These are phyloP conservation scores for Sternarchorhynchus goeldii DNA, from an alignment of 2,797 vertebrate species.

Conservation along the genomic window DNA sequence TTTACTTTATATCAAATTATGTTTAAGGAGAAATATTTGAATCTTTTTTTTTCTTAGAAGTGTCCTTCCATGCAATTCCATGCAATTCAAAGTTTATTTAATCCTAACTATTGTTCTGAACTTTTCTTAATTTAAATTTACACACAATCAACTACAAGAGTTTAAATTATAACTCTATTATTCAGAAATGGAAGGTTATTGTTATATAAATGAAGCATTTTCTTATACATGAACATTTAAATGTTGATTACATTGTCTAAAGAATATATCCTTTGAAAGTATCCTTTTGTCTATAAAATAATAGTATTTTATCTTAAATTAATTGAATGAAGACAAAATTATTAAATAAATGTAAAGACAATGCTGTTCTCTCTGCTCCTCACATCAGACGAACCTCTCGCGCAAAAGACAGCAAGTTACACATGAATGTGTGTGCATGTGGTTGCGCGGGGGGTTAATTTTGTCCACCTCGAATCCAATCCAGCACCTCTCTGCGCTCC, in stretches of 20 bases:
- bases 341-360: conserved; percentile 38
- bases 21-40: not conserved
- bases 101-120: not conserved
- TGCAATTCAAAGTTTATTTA: not conserved
- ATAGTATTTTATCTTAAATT: conserved; percentile 58
- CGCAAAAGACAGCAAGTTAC: not conserved
- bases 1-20: not conserved
- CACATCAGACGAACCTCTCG: not conserved
- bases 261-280: conserved; percentile 56
- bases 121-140: conserved; percentile 23
- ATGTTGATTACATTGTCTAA: conserved; percentile 67
- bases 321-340: conserved; percentile 50
- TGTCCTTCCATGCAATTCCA: not conserved
- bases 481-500: conserved; percentile 43
- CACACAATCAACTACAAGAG: not conserved
- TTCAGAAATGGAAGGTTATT: conserved; percentile 49
- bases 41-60: not conserved
- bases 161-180: conserved; percentile 35
- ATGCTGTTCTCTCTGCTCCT: conserved; percentile 49
- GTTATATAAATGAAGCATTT: conserved; percentile 63
- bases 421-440: conserved; percentile 19
- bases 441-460: conserved; percentile 47
- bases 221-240: conserved; percentile 69
- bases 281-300: conserved; percentile 58
- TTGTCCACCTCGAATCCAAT: conserved; percentile 53